These are phyloP conservation scores for Lophius piscatorius DNA, from an alignment of 2,113 vertebrate genomes.

Conservation along the genomic window DNA sequence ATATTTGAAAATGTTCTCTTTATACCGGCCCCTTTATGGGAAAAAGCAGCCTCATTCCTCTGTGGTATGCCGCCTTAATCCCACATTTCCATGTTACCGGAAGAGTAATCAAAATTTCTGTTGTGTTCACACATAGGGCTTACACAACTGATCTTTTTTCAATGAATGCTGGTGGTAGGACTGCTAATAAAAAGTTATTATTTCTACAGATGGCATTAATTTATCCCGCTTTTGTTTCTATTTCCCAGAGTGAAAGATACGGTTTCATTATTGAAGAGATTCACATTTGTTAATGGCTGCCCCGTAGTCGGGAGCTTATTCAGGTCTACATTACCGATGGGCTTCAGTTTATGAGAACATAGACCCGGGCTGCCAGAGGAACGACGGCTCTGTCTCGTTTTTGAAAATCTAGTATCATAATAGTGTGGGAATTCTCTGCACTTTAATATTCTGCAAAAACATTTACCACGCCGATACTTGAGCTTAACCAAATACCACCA, in stretches of 20 bases:
- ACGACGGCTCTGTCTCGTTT: no score
- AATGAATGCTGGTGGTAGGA: slow-evolving; percentile 11
- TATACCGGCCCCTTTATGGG: no score
- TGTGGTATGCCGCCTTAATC: slow-evolving; percentile 9
- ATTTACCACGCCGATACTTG: slow-evolving; percentile 53
- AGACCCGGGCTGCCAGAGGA: no score
- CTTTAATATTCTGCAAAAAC: slow-evolving; percentile 45
- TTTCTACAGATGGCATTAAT: no score
- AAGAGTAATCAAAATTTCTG: slow-evolving; percentile 22
- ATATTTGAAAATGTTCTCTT: no score
- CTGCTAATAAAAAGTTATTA: no score
- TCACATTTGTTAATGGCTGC: slow-evolving; percentile 3
- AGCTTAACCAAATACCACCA: slow-evolving; percentile 69
- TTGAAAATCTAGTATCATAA: slow-evolving; percentile 24
- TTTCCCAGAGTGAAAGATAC: slow-evolving; percentile 11
- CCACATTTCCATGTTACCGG: slow-evolving; percentile 24
- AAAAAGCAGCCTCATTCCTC: no score
- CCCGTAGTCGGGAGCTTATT: slow-evolving; percentile 35
- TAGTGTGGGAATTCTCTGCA: slow-evolving; percentile 4
- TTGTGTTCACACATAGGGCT: slow-evolving; percentile 29
- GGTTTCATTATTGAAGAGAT: slow-evolving; percentile 11
- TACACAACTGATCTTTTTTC: slow-evolving; percentile 28
- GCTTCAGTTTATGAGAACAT: slow-evolving; percentile 22
- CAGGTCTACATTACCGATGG: no score
- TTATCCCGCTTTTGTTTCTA: slow-evolving; percentile 22